Conservation (phyloP, 2,888 invertebrate genomes). For the Temnothorax unifasciatus region DNA sequence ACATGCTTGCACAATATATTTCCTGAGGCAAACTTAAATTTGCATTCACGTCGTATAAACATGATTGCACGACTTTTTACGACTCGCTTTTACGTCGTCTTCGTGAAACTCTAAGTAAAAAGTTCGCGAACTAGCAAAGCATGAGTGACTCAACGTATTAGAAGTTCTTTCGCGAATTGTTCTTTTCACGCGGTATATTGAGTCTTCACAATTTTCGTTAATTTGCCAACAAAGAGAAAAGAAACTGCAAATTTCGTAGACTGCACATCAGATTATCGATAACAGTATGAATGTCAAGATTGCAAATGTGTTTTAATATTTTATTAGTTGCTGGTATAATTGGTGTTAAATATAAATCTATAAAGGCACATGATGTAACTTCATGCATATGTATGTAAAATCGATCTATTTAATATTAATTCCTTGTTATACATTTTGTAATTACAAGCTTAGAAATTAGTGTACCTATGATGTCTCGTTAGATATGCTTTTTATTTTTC, state of each 20-base stretch:
- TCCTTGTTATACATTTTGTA: not conserved
- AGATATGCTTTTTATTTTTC: not conserved
- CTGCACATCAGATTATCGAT: not conserved
- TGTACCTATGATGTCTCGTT: not conserved
- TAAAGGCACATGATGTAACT: slow-evolving; percentile 25
- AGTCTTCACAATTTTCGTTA: slow-evolving; percentile 30
- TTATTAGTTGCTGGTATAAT: slow-evolving; percentile 47
- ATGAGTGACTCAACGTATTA: slow-evolving; percentile 35
- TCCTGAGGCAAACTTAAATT: slow-evolving; percentile 39
- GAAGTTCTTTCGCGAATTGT: slow-evolving; percentile 37
- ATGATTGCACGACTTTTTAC: slow-evolving; percentile 58
- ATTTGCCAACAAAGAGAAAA: slow-evolving; percentile 14
- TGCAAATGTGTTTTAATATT: slow-evolving; percentile 45
- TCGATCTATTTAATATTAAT: not conserved
- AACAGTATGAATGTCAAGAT: not conserved
- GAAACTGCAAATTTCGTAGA: not conserved
- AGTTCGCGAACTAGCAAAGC: slow-evolving; percentile 48
- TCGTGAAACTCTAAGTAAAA: slow-evolving; percentile 53
- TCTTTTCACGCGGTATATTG: slow-evolving; percentile 23
- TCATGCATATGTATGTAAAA: not conserved
- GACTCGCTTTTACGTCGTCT: slow-evolving; percentile 37
- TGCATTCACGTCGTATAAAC: slow-evolving; percentile 48
- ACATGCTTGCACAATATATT: slow-evolving; percentile 3
- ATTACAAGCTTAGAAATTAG: not conserved
- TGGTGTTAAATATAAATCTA: slow-evolving; percentile 46